Evolutionary conservation across 2,797 vertebrate genomes (phyloP), one percentile per base, ranked within the genome.

Genomic region (Notoglanidium macrostoma): DNA sequence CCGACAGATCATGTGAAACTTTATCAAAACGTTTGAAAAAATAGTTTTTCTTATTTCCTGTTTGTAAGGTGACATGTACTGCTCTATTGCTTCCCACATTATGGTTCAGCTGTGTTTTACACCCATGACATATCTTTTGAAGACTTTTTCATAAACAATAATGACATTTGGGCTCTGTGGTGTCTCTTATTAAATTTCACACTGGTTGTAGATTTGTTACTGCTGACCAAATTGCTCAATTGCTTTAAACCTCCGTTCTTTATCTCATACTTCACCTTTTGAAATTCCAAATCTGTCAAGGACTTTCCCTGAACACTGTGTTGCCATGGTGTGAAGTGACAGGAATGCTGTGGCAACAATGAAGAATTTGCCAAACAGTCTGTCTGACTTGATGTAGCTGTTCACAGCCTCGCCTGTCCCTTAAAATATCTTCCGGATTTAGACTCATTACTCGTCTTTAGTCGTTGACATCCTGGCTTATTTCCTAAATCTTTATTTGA

Each of bases 131-230:
- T 89, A 88, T 72, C 70, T 72, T 88, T 12, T 59, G 54, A 21
- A 26, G 85, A 46, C 59, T 84, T 87, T 86, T 82, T 63, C n/a
- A 46, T 81, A 44, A 85, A 83, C 26, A 74, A 11, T 19, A 83
- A 85, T 49, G 84, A 82, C 59, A 44, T 78, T 44, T 86, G n/a
- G 57, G 35, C n/a, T 88, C 51, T 46, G 70, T 44, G 2, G 40
- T 29, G 29, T 73, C 55, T 73, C 72, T 87, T 55, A 88, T 88
- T 90, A 59, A 61, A 84, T 85, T 87, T 63, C 85, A 59, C 57
- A n/a, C 44, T n/a, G 51, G 2, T 57, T 85, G 67, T 89, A 68
- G 57, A 57, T 61, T 83, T 86, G 9, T 85, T 87, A 2, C 79
- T 46, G 76, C 77, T 85, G 77, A 83, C 14, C 3, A 73, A 78